A percentile compares a stretch with the other conserved stretches of the same genome.
Conservation (phyloP, 2,113 vertebrate genomes). For the Microcebus ravelobensis region DNA sequence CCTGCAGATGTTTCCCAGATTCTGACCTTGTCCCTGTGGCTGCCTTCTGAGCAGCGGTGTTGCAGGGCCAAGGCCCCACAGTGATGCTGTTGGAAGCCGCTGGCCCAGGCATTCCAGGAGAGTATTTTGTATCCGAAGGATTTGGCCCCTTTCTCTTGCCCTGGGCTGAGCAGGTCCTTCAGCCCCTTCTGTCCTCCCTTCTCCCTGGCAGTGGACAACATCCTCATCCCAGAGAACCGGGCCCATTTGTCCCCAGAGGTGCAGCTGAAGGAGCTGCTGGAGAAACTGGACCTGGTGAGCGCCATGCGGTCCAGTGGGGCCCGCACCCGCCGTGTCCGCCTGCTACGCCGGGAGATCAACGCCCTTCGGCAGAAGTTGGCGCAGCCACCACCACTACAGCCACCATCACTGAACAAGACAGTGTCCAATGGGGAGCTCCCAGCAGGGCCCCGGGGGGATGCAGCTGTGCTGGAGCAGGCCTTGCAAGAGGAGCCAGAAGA, state of each 20-base stretch:
- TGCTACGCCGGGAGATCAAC: constrained; percentile 96
- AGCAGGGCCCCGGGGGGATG: constrained; percentile 79
- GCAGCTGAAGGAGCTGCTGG: constrained; percentile 96
- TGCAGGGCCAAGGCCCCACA: neutral
- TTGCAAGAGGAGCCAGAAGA: constrained; percentile 82
- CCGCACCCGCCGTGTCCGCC: constrained; percentile 93
- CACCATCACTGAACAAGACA: constrained; percentile 84
- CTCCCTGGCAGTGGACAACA: constrained; percentile 92
- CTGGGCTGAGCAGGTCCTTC: constrained; percentile 36
- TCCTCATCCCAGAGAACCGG: constrained; percentile 94
- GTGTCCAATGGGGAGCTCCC: constrained; percentile 86
- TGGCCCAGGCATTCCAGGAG: constrained; percentile 37
- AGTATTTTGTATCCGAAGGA: constrained; percentile 52
- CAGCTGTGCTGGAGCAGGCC: constrained; percentile 83
- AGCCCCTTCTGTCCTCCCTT: constrained; percentile 68
- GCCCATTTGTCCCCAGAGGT: constrained; percentile 94
- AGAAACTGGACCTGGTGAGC: constrained; percentile 96
- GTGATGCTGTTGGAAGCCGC: constrained; percentile 41
- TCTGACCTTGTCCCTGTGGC: constrained; percentile 14
- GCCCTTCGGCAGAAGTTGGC: constrained; percentile 90
- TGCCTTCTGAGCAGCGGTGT: neutral
- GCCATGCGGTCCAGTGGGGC: constrained; percentile 94
- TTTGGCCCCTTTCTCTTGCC: constrained; percentile 30
- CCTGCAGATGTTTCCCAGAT: constrained; percentile 53
- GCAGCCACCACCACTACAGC: constrained; percentile 83